Base-by-base conservation (phyloP, 2,888 invertebrate genomes). In the Eucera pruinosa region DNA sequence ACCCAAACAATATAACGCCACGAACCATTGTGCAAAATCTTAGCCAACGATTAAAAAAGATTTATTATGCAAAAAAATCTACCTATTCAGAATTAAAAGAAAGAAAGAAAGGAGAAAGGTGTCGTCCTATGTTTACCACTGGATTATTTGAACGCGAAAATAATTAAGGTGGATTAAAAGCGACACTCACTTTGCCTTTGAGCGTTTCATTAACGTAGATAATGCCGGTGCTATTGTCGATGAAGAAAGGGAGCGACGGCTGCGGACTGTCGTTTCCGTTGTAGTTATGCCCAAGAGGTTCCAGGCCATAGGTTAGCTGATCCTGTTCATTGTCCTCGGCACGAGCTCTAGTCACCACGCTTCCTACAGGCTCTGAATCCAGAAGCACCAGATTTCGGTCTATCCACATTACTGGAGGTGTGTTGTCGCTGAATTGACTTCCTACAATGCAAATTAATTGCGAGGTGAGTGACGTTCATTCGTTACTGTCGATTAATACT, bases 141-240 rank as follows among this genome's bases (percentile, higher is more conserved):
- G 33, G 20, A 2, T 54, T 11, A 2, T 18, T 43, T 27, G 6
- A 25, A 27, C 11, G n/a, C n/a, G 23, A 20, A 43, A n/a, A 11
- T 55, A 41, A 66, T 48, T 41, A 41, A 25, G 7, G 13, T 0
- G 33, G 5, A 25, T 27, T 3, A 30, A 62, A 60, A 48, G 27
- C 2, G 15, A 3, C 7, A 92, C 94, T 94, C 93, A 97, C 97
- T 94, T 95, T 94, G 89, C 96, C 96, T 86, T 92, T 92, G 39
- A 97, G 93, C 0, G 96, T 96, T 88, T 97, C 96, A 88, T 97
- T 97, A 58, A 97, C 94, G 86, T 95, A 96, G 62, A 97, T 96
- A 5, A 95, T 95, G 36, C 97, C 97, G 0, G 96, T 96, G 3
- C 93, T 93, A 43, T 95, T 94, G 91, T 97, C 95, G 77, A 98